phyloP scores from a whole-genome alignment of 2,797 vertebrate species.

The Schizothorax lantsangensis region DNA sequence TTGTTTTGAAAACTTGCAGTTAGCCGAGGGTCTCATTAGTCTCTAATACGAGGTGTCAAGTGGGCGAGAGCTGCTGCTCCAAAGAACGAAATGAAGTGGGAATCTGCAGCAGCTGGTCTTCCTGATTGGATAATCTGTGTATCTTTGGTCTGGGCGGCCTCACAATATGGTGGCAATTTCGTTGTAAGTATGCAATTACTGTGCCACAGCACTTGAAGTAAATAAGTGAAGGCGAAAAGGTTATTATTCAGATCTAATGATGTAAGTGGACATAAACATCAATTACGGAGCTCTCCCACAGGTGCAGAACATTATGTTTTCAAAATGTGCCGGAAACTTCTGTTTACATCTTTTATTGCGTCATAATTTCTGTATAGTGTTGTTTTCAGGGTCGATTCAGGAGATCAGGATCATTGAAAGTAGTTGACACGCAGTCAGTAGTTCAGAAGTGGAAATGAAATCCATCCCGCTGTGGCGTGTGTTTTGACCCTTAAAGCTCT shows the following conservation, averaged over 20 bases:
- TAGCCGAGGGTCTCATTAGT: constrained; percentile 30
- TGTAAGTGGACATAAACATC: constrained; percentile 43
- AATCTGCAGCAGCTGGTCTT: constrained; percentile 53
- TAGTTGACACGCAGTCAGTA: constrained; percentile 3
- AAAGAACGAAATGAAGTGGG: constrained; percentile 38
- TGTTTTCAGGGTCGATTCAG: constrained; percentile 21
- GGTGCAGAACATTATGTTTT: constrained; percentile 18
- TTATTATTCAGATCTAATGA: constrained; percentile 48
- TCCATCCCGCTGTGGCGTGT: constrained; percentile 9
- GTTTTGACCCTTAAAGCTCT: constrained; percentile 39
- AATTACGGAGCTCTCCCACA: constrained; percentile 23
- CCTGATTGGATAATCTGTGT: constrained; percentile 53
- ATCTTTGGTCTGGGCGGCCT: constrained; percentile 39
- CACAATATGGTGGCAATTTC: constrained; percentile 53
- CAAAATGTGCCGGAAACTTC: not conserved
- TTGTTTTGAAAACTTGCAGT: constrained; percentile 2
- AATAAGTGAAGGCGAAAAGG: constrained; percentile 42
- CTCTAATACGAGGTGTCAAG: constrained; percentile 30
- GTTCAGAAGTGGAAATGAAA: constrained; percentile 39
- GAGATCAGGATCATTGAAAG: constrained; percentile 23
- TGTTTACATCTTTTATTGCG: constrained; percentile 1
- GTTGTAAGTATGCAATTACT: constrained; percentile 47
- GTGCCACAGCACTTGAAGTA: constrained; percentile 21
- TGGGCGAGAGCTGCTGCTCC: constrained; percentile 26
- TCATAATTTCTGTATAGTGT: not conserved